Conservation (phyloP, 2,888 invertebrate species). For the Psylliodes chrysocephalus region DNA sequence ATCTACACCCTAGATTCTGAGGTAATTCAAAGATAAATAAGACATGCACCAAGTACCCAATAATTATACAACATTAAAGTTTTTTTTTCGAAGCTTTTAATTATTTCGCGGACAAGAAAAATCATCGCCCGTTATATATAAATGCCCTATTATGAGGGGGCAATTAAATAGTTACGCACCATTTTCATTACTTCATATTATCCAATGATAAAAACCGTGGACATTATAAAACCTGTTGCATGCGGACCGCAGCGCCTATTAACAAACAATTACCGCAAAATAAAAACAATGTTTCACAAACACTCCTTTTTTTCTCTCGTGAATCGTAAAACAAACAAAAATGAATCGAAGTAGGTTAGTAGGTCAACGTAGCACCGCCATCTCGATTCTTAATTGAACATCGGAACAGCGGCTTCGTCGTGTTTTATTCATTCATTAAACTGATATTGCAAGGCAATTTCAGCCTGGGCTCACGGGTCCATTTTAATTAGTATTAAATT, state of each 20-base stretch:
- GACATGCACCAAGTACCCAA: too few species aligned
- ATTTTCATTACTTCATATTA: neutral
- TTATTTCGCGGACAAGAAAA: too few species aligned
- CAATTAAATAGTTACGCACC: too few species aligned
- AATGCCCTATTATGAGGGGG: too few species aligned
- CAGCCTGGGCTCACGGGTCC: neutral
- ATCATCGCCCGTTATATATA: too few species aligned
- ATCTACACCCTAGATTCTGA: too few species aligned
- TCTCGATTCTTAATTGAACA: slow-evolving; percentile 13
- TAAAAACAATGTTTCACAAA: slow-evolving; percentile 9
- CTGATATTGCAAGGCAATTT: slow-evolving; percentile 4
- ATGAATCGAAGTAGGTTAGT: slow-evolving; percentile 8
- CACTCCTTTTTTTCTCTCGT: slow-evolving; percentile 1
- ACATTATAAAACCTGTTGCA: slow-evolving; percentile 5
- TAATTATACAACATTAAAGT: too few species aligned
- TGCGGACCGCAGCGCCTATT: neutral
- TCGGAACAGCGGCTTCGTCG: slow-evolving; percentile 1
- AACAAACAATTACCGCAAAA: slow-evolving; percentile 5
- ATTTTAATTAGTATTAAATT: slow-evolving; percentile 9
- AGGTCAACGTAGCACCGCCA: neutral
- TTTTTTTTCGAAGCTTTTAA: too few species aligned
- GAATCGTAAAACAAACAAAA: slow-evolving; percentile 10
- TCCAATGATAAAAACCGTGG: neutral
- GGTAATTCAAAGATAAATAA: too few species aligned
- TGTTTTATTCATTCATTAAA: slow-evolving; percentile 11